These are phyloP conservation scores for Sminthurinus signatus DNA, from an alignment of 1,140 invertebrate species.

Conservation along the genomic window DNA sequence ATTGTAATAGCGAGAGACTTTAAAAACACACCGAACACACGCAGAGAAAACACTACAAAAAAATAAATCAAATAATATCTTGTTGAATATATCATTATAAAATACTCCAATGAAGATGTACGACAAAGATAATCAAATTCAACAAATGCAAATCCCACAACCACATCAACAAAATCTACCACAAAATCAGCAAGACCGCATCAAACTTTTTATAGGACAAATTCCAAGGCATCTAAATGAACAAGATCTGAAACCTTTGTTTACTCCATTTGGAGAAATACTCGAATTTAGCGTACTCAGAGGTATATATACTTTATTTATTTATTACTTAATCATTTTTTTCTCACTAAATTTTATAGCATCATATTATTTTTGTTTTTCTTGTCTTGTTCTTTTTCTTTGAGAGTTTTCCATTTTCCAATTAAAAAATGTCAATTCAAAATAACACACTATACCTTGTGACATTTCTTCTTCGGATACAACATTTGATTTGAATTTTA, in stretches of 20 bases:
- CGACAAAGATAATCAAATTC: slow-evolving; percentile 1
- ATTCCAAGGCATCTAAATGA: slow-evolving; percentile 85
- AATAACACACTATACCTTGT: too few relatives aligned
- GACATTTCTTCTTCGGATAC: too few relatives aligned
- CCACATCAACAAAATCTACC: slow-evolving; percentile 12
- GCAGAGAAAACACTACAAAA: background rate
- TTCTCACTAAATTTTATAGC: too few relatives aligned
- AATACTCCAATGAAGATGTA: background rate
- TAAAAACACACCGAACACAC: background rate
- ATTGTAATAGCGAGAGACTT: too few relatives aligned
- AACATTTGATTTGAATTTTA: too few relatives aligned
- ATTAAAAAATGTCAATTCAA: too few relatives aligned
- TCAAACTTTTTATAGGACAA: slow-evolving; percentile 84
- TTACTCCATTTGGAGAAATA: slow-evolving; percentile 87
- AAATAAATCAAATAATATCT: background rate
- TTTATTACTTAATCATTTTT: too few relatives aligned
- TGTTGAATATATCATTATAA: background rate
- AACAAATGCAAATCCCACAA: background rate
- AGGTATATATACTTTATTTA: slow-evolving; percentile 75
- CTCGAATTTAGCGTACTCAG: slow-evolving; percentile 89
- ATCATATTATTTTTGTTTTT: too few relatives aligned
- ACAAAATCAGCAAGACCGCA: slow-evolving; percentile 15
- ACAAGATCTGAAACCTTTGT: slow-evolving; percentile 78
- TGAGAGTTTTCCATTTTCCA: too few relatives aligned
- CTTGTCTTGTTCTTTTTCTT: too few relatives aligned